Conservation (phyloP, 2,113 vertebrate genomes). For the Hemicordylus capensis region DNA sequence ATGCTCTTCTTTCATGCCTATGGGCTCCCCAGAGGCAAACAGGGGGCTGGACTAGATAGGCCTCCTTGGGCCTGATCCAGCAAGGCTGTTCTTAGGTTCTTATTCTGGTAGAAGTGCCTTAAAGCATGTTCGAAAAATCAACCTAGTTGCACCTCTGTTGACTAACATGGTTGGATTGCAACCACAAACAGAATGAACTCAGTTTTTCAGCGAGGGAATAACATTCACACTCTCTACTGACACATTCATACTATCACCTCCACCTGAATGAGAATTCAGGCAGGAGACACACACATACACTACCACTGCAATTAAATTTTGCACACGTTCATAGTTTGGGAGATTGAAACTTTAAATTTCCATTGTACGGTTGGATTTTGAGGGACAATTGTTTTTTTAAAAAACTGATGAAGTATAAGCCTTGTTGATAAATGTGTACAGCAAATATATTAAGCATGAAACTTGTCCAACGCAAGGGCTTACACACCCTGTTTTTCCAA, state of each 20-base stretch:
- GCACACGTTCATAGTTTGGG: neutral
- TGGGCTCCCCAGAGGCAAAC: too few relatives aligned
- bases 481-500: neutral
- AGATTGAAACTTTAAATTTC: too few relatives aligned
- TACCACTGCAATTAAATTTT: neutral
- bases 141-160: neutral
- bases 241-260: neutral
- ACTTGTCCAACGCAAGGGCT: neutral
- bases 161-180: neutral
- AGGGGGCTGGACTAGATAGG: too few relatives aligned
- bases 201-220: too few relatives aligned
- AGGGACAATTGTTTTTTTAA: neutral
- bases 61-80: too few relatives aligned
- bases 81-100: too few relatives aligned
- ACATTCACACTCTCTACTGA: neutral
- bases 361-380: neutral
- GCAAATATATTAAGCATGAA: neutral
- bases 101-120: neutral
- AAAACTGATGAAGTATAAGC: neutral
- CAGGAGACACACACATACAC: neutral
- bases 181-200: too few relatives aligned
- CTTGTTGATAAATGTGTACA: neutral
- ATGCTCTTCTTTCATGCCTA: too few relatives aligned
- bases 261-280: neutral
- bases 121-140: slow-evolving; percentile 16